A percentile compares a stretch with the other conserved stretches of the same genome.
phyloP scores from a whole-genome alignment of 2,113 vertebrate species.

The Carollia perspicillata region DNA sequence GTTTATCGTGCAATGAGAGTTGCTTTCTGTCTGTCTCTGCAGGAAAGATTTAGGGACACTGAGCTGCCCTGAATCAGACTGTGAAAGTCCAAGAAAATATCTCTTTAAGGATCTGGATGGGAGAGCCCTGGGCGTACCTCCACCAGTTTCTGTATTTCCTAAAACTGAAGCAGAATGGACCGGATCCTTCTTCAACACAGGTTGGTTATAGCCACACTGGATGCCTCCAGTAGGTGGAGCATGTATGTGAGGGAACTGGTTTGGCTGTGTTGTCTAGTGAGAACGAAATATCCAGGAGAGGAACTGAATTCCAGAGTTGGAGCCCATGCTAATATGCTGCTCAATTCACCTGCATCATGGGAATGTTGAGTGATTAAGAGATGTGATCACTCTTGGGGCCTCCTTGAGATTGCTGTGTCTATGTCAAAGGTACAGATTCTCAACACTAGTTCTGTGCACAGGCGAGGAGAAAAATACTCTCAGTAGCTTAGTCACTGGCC shows the following conservation, averaged over 20 bases:
- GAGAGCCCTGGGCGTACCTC: conserved; percentile 68
- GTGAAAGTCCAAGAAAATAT: conserved; percentile 74
- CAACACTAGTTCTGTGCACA: not conserved
- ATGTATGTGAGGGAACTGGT: not conserved
- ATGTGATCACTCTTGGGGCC: no score
- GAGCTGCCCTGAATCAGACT: conserved; percentile 25
- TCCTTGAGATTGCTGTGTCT: not conserved
- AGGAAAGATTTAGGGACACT: conserved; percentile 48
- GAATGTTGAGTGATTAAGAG: not conserved
- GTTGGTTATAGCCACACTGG: conserved; percentile 59
- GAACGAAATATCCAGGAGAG: not conserved
- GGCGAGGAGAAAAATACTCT: not conserved
- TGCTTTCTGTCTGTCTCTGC: not conserved
- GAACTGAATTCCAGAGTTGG: not conserved
- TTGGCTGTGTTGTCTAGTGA: not conserved
- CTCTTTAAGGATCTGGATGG: conserved; percentile 86
- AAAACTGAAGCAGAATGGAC: conserved; percentile 76
- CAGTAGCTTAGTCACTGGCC: no score
- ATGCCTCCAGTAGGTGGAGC: not conserved
- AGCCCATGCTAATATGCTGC: not conserved
- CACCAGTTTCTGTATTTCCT: conserved; percentile 81
- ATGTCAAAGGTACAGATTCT: not conserved
- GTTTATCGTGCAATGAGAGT: not conserved
- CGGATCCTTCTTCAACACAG: conserved; percentile 76
- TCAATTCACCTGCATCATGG: not conserved